phyloP scores from a whole-genome alignment of 2,113 vertebrate genomes.

The Columba livia region DNA sequence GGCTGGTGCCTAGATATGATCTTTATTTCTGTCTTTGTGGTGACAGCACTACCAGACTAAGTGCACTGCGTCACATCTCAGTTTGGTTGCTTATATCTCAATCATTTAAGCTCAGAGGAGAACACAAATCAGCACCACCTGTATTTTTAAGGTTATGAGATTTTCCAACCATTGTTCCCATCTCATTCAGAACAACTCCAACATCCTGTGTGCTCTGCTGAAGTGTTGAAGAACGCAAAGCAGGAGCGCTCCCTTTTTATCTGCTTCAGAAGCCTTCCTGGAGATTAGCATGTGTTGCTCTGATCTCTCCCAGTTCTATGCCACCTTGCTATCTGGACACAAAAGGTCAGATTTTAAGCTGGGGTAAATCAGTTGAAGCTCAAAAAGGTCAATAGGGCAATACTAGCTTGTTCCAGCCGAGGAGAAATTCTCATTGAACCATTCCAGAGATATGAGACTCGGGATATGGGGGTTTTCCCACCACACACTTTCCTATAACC shows the following conservation, averaged over 20 bases:
- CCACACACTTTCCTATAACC: not conserved
- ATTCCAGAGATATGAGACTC: not conserved
- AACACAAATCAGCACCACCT: not conserved
- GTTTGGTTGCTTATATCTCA: not conserved
- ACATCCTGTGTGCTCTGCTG: not conserved
- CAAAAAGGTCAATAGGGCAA: conserved; percentile 6
- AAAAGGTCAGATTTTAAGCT: conserved; percentile 41
- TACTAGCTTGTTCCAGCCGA: not conserved
- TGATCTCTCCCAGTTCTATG: conserved; percentile 29
- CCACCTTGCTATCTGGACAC: conserved; percentile 44
- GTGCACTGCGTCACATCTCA: not conserved
- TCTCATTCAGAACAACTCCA: not conserved
- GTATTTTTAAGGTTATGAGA: conserved; percentile 10
- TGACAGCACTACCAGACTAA: not conserved
- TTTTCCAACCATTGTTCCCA: not conserved
- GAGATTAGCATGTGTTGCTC: conserved; percentile 53
- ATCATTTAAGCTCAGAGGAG: not conserved
- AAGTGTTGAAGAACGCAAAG: conserved; percentile 39
- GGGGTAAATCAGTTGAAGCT: not conserved
- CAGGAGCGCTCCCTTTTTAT: conserved; percentile 25
- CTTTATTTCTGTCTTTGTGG: conserved; percentile 25
- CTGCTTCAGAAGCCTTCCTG: conserved; percentile 13
- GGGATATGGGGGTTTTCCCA: not conserved
- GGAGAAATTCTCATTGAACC: not conserved
- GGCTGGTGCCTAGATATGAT: conserved; percentile 3